Evolutionary conservation across 2,113 vertebrate genomes (phyloP).

Genomic region (Guaruba guarouba): DNA sequence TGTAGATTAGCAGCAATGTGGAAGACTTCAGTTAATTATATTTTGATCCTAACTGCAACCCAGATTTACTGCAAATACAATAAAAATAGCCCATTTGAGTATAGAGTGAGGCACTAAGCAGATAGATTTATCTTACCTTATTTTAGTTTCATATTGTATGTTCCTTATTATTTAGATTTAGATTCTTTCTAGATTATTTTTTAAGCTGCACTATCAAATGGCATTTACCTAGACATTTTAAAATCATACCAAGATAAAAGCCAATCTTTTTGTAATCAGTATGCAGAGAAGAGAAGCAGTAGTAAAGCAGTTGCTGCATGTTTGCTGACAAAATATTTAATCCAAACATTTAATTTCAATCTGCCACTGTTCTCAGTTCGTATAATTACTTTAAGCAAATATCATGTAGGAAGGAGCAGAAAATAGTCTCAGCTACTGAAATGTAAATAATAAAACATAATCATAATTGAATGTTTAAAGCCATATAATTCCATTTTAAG

Average conservation of each 20-base stretch:
- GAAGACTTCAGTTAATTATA: conserved; percentile 4
- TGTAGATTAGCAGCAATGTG: neutral
- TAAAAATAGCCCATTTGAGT: neutral
- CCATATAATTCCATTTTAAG: conserved; percentile 59
- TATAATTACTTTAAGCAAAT: conserved; percentile 84
- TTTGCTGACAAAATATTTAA: conserved; percentile 88
- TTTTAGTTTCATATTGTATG: neutral
- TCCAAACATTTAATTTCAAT: conserved; percentile 87
- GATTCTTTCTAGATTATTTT: conserved; percentile 22
- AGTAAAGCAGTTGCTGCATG: conserved; percentile 80
- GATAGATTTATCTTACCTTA: neutral
- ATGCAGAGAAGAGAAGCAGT: conserved; percentile 75
- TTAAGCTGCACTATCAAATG: conserved; percentile 60
- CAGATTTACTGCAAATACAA: conserved; percentile 14
- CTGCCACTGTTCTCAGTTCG: conserved; percentile 84
- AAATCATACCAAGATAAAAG: conserved; percentile 76
- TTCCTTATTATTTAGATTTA: conserved; percentile 19
- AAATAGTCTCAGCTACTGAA: conserved; percentile 67
- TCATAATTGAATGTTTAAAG: conserved; percentile 63
- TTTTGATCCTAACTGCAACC: neutral
- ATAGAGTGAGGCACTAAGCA: neutral
- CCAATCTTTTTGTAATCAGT: conserved; percentile 82
- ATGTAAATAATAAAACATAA: conserved; percentile 80
- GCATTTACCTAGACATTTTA: conserved; percentile 74
- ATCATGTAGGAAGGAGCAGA: conserved; percentile 69